Conservation (phyloP, 2,797 vertebrate genomes). For the Dicrostonyx torquatus region DNA sequence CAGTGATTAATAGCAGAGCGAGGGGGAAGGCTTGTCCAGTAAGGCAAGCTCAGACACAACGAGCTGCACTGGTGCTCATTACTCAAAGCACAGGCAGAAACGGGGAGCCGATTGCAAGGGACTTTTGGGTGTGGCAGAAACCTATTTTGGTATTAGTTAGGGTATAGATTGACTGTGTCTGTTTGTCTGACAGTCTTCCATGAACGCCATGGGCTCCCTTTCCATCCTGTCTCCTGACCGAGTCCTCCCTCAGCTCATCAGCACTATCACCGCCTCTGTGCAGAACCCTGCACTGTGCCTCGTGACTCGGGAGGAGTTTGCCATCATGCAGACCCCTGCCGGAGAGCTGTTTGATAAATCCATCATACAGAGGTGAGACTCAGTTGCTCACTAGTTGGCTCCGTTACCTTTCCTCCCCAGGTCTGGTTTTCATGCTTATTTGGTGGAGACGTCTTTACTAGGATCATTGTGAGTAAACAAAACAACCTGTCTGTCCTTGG, state of each 20-base stretch:
- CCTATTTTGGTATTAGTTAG: not conserved
- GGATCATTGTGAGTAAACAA: not conserved
- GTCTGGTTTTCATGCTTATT: not conserved
- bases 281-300: constrained; percentile 90
- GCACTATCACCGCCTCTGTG: constrained; percentile 89
- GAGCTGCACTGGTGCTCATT: not conserved
- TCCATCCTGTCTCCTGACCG: constrained; percentile 91
- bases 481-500: not conserved
- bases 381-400: fast-evolving
- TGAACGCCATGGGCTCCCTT: constrained; percentile 94
- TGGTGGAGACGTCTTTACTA: not conserved
- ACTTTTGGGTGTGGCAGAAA: not conserved
- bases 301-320: constrained; percentile 94
- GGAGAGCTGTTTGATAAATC: constrained; percentile 96
- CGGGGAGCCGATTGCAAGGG: not conserved
- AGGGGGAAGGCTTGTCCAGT: not conserved
- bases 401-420: not conserved
- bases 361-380: constrained; percentile 94
- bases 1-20: not conserved
- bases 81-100: not conserved
- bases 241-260: constrained; percentile 92
- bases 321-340: constrained; percentile 94
- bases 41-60: not conserved
- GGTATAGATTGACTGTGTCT: not conserved
- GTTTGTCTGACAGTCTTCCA: constrained; percentile 89